Base-by-base conservation (phyloP, 2,797 vertebrate species). In the Galagoides demidoff region DNA sequence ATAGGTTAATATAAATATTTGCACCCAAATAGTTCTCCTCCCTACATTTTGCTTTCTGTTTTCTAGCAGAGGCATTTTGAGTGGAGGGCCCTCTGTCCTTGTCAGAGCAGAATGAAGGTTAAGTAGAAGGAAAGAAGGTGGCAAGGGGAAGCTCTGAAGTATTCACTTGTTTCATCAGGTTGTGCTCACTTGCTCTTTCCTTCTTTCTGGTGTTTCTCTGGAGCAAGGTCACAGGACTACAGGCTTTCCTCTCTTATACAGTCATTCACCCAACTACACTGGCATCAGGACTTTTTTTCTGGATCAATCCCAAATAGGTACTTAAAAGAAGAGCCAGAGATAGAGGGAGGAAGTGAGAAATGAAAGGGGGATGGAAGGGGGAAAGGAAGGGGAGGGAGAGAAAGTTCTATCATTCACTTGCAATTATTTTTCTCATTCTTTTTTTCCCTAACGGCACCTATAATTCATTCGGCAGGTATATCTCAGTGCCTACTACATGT, bases 1-100 rank as follows among this genome's bases (percentile, higher is more conserved):
- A 63, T 64, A 91, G 84, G 63, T 52, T 31, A 94, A 82, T 90
- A 78, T 64, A 68, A 70, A 84, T 85, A 17, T 81, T 89, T 91
- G 61, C 64, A 7, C 59, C 34, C 22, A n/a, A 82, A 90, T 81
- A 82, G 73, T 81, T 71, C 20, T 22, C 16, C n/a, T 70, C 34
- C n/a, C 11, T 52, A 55, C 14, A 57, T 39, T 66, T 89, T 79
- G 49, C 52, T 74, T 83, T 89, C 57, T 90, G n/a, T 59, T 87
- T 90, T 71, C 31, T 94, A 83, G 34, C 43, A 57, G 70, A 92
- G 57, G 23, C 49, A 74, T 92, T 92, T 73, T 66, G 79, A 90
- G 20, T 43, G n/a, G n/a, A 74, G 25, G 17, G 23, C 7, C 49
- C 10, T 95, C 61, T 73, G 70, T 87, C 39, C 66, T 85, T 95